Conservation (phyloP, 2,888 invertebrate genomes). For the Apotomis turbidana region DNA sequence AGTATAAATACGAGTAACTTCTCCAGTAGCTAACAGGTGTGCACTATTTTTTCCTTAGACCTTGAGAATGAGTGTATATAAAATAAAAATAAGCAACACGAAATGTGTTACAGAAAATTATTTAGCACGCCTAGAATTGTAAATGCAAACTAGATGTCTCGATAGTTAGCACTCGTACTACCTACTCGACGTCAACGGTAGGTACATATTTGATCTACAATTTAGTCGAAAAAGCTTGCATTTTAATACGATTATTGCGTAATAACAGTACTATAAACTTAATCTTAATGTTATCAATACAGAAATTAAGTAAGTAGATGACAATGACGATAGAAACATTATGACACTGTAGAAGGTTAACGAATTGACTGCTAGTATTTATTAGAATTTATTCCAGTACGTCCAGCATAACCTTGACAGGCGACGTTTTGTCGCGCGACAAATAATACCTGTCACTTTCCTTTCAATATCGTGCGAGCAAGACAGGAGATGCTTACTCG, state of each 20-base stretch:
- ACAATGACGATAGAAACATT: too few species aligned
- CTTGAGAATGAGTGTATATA: neutral
- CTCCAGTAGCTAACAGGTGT: neutral
- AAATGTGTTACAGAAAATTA: constrained; percentile 4
- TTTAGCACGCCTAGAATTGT: constrained; percentile 19
- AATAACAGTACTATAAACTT: neutral
- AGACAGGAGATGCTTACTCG: too few species aligned
- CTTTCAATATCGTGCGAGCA: too few species aligned
- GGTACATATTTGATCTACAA: constrained; percentile 32
- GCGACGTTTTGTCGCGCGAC: too few species aligned
- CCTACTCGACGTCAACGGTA: constrained; percentile 19
- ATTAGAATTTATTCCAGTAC: too few species aligned
- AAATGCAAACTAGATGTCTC: constrained; percentile 19
- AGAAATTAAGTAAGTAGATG: neutral
- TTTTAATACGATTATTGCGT: constrained; percentile 21
- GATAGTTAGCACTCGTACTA: constrained; percentile 28
- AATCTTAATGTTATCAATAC: too few species aligned
- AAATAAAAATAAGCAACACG: neutral
- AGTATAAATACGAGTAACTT: too few species aligned
- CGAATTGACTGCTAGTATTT: too few species aligned
- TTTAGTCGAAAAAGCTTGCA: constrained; percentile 23
- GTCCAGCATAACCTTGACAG: too few species aligned
- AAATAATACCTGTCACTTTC: too few species aligned
- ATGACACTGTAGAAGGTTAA: too few species aligned
- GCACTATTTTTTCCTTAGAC: constrained; percentile 1